A percentile compares a stretch with the other conserved stretches of the same genome.
These are phyloP conservation scores for Megalonaias nervosa DNA, from an alignment of 1,140 invertebrate species.

Conservation along the genomic window DNA sequence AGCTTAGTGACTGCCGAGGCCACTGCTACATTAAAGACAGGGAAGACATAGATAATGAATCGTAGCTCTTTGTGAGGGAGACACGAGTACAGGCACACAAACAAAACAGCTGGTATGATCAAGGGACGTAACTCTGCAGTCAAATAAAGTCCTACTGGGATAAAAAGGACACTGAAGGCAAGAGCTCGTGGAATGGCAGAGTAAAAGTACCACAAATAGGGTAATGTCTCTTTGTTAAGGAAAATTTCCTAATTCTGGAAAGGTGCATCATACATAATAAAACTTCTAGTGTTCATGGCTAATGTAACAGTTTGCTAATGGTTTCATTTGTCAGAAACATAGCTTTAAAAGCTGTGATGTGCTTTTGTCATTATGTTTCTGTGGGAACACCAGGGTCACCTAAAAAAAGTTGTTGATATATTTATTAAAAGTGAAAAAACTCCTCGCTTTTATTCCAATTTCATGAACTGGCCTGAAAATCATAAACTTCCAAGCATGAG, in stretches of 20 bases:
- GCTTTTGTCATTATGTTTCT: too few species aligned
- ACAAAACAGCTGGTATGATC: conserved; percentile 83
- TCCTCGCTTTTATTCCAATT: too few species aligned
- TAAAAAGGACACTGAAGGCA: conserved; percentile 83
- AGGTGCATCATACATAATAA: neutral
- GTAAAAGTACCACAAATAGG: conserved; percentile 99
- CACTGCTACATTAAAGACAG: conserved; percentile 92
- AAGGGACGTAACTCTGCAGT: conserved; percentile 82
- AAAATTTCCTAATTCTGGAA: conserved; percentile 5
- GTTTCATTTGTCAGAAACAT: too few species aligned
- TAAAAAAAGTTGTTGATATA: neutral
- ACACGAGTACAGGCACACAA: conserved; percentile 92
- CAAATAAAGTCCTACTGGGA: conserved; percentile 85
- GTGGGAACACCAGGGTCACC: too few species aligned
- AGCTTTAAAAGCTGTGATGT: too few species aligned
- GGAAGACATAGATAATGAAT: conserved; percentile 98
- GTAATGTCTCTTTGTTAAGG: conserved; percentile 82
- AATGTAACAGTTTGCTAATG: too few species aligned
- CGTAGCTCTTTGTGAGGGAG: conserved; percentile 98
- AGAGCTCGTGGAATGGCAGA: conserved; percentile 94
- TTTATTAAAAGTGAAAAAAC: neutral
- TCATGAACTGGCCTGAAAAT: too few species aligned
- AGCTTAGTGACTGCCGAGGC: conserved; percentile 88
- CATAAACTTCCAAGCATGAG: too few species aligned
- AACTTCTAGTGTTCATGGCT: too few species aligned